Evolutionary conservation across 2,113 vertebrate genomes (phyloP).

Genomic region (Suricata suricatta): DNA sequence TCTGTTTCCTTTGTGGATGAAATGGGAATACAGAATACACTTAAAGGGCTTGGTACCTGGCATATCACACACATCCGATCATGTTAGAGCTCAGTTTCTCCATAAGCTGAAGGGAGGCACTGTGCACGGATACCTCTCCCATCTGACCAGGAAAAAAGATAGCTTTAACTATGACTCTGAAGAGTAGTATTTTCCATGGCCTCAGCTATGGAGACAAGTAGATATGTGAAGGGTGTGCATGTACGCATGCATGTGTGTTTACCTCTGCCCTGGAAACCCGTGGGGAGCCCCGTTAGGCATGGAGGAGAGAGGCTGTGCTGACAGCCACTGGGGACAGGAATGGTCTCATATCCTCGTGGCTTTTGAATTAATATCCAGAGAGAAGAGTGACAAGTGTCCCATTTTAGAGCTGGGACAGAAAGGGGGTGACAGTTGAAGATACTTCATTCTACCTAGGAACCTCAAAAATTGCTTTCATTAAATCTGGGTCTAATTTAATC

Average conservation of each 20-base stretch:
- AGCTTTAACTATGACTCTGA: background rate
- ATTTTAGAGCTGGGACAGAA: background rate
- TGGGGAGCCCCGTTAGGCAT: background rate
- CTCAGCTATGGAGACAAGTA: background rate
- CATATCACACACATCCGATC: no score
- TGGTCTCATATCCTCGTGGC: background rate
- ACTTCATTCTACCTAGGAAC: background rate
- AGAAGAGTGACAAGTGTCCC: background rate
- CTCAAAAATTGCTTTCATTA: background rate
- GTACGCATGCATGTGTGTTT: background rate
- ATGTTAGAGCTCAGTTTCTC: background rate
- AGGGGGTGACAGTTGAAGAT: background rate
- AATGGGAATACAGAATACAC: background rate
- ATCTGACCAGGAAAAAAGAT: background rate
- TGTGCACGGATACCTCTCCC: background rate
- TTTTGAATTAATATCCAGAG: conserved; percentile 25
- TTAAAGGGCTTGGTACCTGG: background rate
- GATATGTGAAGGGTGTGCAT: background rate
- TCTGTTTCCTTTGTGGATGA: background rate
- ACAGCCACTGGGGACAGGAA: background rate
- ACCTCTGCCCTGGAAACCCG: background rate
- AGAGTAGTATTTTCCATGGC: background rate
- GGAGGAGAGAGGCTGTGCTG: background rate
- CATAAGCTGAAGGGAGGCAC: background rate
- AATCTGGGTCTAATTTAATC: background rate